Conservation (phyloP, 2,797 vertebrate species). For the Microtus agrestis region DNA sequence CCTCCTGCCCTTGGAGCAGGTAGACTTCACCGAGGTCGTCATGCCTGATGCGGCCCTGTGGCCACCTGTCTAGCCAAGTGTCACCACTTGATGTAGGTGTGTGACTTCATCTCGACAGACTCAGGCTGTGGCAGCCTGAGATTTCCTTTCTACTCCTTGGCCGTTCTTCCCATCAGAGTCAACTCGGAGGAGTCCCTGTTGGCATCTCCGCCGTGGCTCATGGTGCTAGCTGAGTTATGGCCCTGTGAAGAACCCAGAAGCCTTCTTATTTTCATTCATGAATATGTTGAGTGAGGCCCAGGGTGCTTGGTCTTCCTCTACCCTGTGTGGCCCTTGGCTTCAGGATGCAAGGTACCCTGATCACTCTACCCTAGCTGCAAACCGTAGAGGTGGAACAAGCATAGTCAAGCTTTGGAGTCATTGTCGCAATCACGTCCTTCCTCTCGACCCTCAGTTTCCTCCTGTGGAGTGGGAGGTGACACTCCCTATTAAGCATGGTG, state of each 20-base stretch:
- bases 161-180: background rate
- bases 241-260: slow-evolving; percentile 67
- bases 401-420: background rate
- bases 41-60: background rate
- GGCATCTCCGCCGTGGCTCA: background rate
- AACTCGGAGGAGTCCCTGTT: background rate
- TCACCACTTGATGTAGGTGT: background rate
- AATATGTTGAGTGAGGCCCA: slow-evolving; percentile 78
- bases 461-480: background rate
- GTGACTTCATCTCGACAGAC: background rate
- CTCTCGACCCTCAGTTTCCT: background rate
- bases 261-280: slow-evolving; percentile 79
- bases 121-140: background rate
- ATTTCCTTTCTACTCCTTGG: background rate
- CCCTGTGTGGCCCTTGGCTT: background rate
- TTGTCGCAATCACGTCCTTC: background rate
- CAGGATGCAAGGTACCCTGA: background rate
- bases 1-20: background rate
- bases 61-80: background rate
- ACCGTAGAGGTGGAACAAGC: background rate
- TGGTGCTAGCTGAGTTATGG: background rate
- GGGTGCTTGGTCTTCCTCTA: background rate
- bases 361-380: background rate
- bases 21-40: background rate
- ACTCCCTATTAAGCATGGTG: rapidly evolving